Evolutionary conservation across 1,140 invertebrate species (phyloP), one percentile per base, ranked within the genome.

Genomic region (Lanistes nyassanus): DNA sequence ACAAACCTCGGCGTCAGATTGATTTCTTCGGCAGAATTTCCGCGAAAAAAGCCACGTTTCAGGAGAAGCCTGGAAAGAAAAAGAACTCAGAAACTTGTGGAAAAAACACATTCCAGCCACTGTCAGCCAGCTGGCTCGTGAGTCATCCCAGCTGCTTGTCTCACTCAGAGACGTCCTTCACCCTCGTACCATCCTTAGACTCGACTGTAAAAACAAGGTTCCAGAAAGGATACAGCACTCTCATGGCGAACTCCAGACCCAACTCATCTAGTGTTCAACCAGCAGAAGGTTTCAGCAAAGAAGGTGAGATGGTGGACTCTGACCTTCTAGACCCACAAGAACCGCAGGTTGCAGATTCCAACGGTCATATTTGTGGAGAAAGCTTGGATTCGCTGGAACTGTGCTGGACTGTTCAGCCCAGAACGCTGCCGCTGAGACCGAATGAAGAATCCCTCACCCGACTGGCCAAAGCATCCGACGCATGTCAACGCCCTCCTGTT

Each of bases 101-200:
- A 31, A 23, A n/a, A 11, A 1, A 31, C 56, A 4, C 1, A 9
- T 23, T 26, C 2, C 23, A 60, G 13, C 13, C 11, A 11, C 23
- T 26, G 56, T n/a, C 56, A 60, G 29, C 23, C n/a, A 60, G 13
- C 3, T 11, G n/a, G 0, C 29, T 60, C 13, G 56, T 3, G 56
- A 31, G 11, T 26, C 56, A 60, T 9, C 56, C 42, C 9, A 23
- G 56, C 13, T 31, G 56, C 29, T 23, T 71, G 13, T 37, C n/a
- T 11, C 69, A 71, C 21, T 72, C 69, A 5, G 69, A 72, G 23
- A 72, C 70, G 26, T 60, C 70, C 3, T 72, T 72, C 55, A 72
- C 70, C 2, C 31, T 72, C 29, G 9, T 72, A 55, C 37, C 70
- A 0, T 34, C 56, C 7, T 55, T 60, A 26, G 56, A 58, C 2